Evolutionary conservation across 2,797 vertebrate genomes (phyloP), one percentile per base, ranked within the genome.

Genomic region (Limnodromus scolopaceus): DNA sequence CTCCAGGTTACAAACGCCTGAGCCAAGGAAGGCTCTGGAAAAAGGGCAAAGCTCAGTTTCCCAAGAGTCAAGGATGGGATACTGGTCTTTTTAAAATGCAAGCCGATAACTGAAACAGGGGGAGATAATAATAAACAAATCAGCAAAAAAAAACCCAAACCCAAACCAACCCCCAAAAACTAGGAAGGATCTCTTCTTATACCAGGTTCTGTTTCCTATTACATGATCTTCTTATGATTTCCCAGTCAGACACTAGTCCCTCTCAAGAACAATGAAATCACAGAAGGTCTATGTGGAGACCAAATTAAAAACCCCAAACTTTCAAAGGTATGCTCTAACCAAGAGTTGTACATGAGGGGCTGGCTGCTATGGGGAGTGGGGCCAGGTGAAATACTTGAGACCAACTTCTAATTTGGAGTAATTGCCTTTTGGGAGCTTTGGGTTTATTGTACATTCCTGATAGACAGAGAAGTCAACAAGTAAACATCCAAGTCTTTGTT

Each of bases 151-250:
- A 70, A 81, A 63, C 55, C 68, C 74, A 16, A 36, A 34, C 11
- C 11, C 11, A 38, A 28, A 36, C 34, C 36, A 28, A 3, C 18
- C 17, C 5, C n/a, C 23, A 8, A 36, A 48, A 22, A 5, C 34
- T 68, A 81, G 46, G 32, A 75, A 94, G 9, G n/a, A 46, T 48
- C 11, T 87, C 76, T 77, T 78, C 84, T 87, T 86, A 64, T 54
- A 72, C 28, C 24, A 84, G 75, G 45, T 72, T 90, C 46, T 66
- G 65, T 66, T 95, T 94, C 78, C 86, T 87, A 16, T 87, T 95
- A 18, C 39, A 39, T 49, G 43, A 89, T 70, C 64, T 68, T 65
- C 96, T 96, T 66, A 55, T 61, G 46, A 75, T 92, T 70, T 51
- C 13, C 24, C 74, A 45, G 91, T 83, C 34, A 71, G 41, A 4